Evolutionary conservation across 2,888 invertebrate genomes (phyloP).

Genomic region (Heliconius aoede): DNA sequence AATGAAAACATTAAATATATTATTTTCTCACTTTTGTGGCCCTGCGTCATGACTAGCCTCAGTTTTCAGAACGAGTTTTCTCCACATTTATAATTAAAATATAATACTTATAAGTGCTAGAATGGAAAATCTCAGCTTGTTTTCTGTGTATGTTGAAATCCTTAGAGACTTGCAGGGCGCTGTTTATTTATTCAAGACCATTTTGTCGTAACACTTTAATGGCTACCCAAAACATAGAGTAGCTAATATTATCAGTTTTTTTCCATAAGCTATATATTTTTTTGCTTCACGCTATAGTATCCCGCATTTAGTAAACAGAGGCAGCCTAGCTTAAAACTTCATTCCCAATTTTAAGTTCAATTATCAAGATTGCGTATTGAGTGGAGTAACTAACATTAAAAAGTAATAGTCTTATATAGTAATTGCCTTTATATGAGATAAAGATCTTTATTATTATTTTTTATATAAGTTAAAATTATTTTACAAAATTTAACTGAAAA

Average conservation of each 20-base stretch:
- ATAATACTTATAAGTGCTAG: not conserved
- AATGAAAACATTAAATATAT: not conserved
- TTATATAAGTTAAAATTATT: too few species aligned
- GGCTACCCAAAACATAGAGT: constrained; percentile 3
- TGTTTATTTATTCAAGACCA: constrained; percentile 25
- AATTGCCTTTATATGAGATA: too few species aligned
- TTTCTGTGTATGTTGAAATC: constrained; percentile 13
- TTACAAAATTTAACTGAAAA: too few species aligned
- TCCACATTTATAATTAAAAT: not conserved
- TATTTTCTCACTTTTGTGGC: not conserved
- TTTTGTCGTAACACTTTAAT: constrained; percentile 18
- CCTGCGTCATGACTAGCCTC: too few species aligned
- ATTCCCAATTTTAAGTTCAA: too few species aligned
- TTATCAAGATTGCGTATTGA: too few species aligned
- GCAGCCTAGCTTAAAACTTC: not conserved
- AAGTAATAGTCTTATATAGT: too few species aligned
- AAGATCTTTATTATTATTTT: too few species aligned
- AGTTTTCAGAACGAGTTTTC: too few species aligned
- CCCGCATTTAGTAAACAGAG: not conserved
- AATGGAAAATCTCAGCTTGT: constrained; percentile 8
- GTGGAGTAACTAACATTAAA: too few species aligned
- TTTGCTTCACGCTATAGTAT: not conserved
- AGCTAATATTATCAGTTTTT: not conserved
- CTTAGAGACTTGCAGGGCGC: constrained; percentile 6
- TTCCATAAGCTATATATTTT: not conserved